Percentiles rank a stretch among this genome's conserved stretches.
Conservation (phyloP, 1,140 invertebrate species). For the Brachionus asplanchnoidis region DNA sequence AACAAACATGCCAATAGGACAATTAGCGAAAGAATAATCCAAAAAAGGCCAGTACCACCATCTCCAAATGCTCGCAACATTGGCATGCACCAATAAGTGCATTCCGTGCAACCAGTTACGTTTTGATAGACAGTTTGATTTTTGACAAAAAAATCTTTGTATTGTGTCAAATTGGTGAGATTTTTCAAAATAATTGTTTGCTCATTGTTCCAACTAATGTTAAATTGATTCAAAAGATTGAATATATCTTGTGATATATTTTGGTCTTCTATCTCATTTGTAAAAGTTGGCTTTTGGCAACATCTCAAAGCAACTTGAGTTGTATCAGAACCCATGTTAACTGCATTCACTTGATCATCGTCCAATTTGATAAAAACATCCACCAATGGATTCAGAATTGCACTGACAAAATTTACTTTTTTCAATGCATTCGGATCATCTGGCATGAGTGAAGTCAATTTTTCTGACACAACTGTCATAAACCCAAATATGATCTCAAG, state of each 20-base stretch:
- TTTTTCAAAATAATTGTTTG: neutral
- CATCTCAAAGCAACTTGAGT: neutral
- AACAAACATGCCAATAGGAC: neutral
- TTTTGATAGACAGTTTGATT: neutral
- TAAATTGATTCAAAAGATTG: neutral
- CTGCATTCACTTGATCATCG: neutral
- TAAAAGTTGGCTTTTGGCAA: neutral
- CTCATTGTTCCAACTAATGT: neutral
- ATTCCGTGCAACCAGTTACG: neutral
- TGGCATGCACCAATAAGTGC: neutral
- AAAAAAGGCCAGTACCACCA: conserved; percentile 19
- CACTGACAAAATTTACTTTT: conserved; percentile 44
- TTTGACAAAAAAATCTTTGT: neutral
- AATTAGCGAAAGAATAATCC: neutral
- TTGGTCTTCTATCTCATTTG: neutral
- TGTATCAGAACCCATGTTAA: neutral
- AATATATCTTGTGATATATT: neutral
- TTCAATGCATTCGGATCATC: conserved; percentile 46
- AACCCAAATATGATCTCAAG: conserved; percentile 52
- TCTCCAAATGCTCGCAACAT: conserved; percentile 13
- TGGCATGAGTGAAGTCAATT: conserved; percentile 8
- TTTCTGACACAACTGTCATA: neutral
- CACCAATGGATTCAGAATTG: neutral
- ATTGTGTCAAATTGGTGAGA: neutral
- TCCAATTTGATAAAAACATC: conserved; percentile 12